Base-by-base conservation (phyloP, 2,888 invertebrate species). In the Stratiomys singularior region DNA sequence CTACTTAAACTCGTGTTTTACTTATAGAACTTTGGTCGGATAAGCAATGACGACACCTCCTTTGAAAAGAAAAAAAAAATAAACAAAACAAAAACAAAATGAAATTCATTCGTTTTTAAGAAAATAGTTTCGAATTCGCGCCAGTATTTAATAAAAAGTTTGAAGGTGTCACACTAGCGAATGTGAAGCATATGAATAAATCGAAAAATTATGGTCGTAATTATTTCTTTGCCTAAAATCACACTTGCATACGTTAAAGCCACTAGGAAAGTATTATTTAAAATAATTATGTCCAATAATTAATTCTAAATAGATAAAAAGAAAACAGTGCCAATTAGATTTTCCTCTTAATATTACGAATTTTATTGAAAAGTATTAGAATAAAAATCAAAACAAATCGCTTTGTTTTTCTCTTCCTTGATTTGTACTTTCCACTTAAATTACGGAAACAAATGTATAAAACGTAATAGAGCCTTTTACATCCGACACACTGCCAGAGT, bases 401-500 rank as follows among this genome's bases (percentile, higher is more conserved):
- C 13, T 60, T 7, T 60, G 2, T 3, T 60, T 28, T 66, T 37
- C 28, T 44, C 7, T 28, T 44, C 9, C 15, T n/a, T 21, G 30
- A 30, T 21, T 30, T 28, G 3, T 21, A 60, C 60, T 60, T n/a
- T 66, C 66, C n/a, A 66, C 44, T 25, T 60, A 0, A 66, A 66
- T 28, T 25, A 66, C 13, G 37, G 9, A 67, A 15, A 25, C 37
- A 69, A 47, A 23, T 69, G 46, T 30, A 46, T 60, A 60, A 60
- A 60, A 25, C 30, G 44, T 44, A 47, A 60, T n/a, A 23, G 47
- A 69, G 69, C 69, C 69, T 69, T 30, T 1, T 69, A 69, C 9
- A 69, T 69, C 69, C 47, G 46, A 69, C 69, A 69, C 69, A 69
- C 69, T 69, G 69, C 69, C 69, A 69, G 69, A 69, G 30, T 69